phyloP scores from a whole-genome alignment of 2,888 invertebrate species.

The Hypsopygia costalis region DNA sequence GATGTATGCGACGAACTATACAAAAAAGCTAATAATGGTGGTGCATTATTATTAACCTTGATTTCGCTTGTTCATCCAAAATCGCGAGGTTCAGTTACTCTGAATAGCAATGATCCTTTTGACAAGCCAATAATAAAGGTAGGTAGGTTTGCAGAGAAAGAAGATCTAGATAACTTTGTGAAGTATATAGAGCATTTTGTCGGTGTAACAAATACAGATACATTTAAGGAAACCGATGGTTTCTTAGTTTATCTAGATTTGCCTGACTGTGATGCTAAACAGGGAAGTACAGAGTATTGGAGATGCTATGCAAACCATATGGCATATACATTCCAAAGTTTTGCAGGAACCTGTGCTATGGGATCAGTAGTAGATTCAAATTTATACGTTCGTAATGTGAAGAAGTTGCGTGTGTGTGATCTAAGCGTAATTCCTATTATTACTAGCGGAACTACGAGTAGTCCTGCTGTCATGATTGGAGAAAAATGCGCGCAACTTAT shows the following conservation, averaged over 20 bases:
- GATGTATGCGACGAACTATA: not conserved
- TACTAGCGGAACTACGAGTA: constrained; percentile 17
- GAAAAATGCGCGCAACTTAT: constrained; percentile 21
- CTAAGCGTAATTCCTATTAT: constrained; percentile 16
- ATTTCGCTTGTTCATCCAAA: constrained; percentile 1
- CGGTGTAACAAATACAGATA: not conserved
- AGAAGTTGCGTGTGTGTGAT: constrained; percentile 18
- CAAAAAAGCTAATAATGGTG: not conserved
- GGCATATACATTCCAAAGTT: constrained; percentile 77
- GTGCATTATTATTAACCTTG: constrained; percentile 6
- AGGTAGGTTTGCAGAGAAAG: constrained; percentile 5
- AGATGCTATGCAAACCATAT: constrained; percentile 73
- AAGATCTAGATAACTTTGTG: constrained; percentile 8
- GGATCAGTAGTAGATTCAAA: constrained; percentile 14
- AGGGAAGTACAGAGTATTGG: constrained; percentile 76
- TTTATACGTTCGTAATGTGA: constrained; percentile 14
- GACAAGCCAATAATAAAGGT: constrained; percentile 9
- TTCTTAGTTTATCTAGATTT: constrained; percentile 25
- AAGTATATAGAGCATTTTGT: not conserved
- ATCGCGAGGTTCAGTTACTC: constrained; percentile 10
- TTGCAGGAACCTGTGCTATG: constrained; percentile 32
- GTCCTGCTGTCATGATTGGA: constrained; percentile 19
- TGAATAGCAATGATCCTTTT: constrained; percentile 6
- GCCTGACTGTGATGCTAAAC: constrained; percentile 57
- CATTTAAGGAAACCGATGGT: not conserved